phyloP scores from a whole-genome alignment of 2,888 invertebrate species.

The Argyresthia goedartella region DNA sequence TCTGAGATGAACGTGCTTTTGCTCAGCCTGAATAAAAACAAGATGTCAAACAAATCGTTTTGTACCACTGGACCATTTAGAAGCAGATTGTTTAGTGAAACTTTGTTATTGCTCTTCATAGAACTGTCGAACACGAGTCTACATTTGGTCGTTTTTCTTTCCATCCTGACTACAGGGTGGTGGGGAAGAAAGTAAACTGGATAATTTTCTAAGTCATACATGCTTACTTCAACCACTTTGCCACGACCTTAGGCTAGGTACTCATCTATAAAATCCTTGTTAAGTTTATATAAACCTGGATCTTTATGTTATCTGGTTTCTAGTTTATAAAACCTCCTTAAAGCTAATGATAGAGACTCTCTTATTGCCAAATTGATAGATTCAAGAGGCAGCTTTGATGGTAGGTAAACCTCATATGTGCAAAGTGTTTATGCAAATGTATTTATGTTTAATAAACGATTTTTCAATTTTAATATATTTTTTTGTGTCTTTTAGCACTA shows the following conservation, averaged over 20 bases:
- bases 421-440: no score
- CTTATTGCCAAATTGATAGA: not conserved
- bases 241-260: constrained; percentile 9
- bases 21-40: constrained; percentile 10
- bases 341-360: not conserved
- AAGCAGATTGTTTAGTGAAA: constrained; percentile 8
- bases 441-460: no score
- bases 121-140: constrained; percentile 7
- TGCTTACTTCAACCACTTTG: constrained; percentile 3
- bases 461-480: no score
- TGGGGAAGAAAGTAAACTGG: constrained; percentile 9
- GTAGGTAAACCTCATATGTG: no score
- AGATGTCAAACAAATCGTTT: constrained; percentile 13
- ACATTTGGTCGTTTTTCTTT: constrained; percentile 2
- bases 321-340: not conserved
- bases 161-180: constrained; percentile 8
- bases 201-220: constrained; percentile 4
- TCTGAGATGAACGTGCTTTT: constrained; percentile 10
- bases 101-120: constrained; percentile 6
- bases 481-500: not conserved
- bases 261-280: constrained; percentile 10
- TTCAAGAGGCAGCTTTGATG: not conserved
- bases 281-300: constrained; percentile 2
- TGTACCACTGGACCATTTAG: constrained; percentile 11
- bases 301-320: constrained; percentile 8